phyloP scores from a whole-genome alignment of 2,113 vertebrate genomes.

The Melanocharis versteri region DNA sequence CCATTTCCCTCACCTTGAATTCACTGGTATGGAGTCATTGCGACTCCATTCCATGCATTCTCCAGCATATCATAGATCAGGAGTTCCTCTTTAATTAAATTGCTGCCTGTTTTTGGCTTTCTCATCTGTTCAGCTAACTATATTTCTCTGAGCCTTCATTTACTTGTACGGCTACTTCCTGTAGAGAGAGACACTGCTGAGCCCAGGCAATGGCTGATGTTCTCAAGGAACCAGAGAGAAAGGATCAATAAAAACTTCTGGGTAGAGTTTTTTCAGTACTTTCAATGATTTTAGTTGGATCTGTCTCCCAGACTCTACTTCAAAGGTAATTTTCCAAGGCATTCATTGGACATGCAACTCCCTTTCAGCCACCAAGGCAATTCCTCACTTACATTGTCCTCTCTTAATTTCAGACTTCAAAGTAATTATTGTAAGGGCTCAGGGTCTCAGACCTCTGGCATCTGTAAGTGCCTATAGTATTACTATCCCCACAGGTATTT shows the following conservation, averaged over 20 bases:
- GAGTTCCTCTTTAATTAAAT: not conserved
- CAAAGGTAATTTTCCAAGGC: not conserved
- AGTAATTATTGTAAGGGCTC: not conserved
- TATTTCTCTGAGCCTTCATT: not conserved
- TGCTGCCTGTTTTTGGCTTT: not conserved
- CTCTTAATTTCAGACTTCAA: not conserved
- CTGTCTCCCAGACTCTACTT: not conserved
- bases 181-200: not conserved
- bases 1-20: not conserved
- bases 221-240: not conserved
- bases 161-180: not conserved
- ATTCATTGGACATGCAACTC: not conserved
- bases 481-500: not conserved
- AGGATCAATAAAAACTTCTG: not conserved
- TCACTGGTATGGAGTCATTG: not conserved
- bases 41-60: not conserved
- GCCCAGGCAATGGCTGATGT: not conserved
- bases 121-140: not conserved
- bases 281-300: not conserved
- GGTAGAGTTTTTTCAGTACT: not conserved
- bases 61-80: not conserved
- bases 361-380: not conserved
- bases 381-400: not conserved
- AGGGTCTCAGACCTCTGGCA: not conserved
- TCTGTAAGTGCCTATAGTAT: not conserved